Evolutionary conservation across 1,140 invertebrate species (phyloP), one percentile per base, ranked within the genome.

Genomic region (Drosophila setifemur): DNA sequence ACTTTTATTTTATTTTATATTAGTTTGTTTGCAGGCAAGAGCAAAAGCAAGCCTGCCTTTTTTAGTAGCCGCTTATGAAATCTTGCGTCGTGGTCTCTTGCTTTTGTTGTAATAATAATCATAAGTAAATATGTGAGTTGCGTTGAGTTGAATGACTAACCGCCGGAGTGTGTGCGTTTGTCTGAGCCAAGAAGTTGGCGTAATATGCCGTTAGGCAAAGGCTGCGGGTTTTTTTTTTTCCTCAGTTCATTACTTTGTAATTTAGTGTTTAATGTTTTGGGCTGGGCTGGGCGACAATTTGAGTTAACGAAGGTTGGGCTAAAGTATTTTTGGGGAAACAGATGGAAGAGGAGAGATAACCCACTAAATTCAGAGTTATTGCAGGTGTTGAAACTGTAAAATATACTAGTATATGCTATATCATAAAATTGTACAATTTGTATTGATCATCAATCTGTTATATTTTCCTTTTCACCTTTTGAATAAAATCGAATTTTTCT

Each of bases 171-270:
- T 12, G 39, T 44, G 23, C 35, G 35, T 55, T 8, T 23, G 35
- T 25, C 37, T 16, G 39, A 18, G 26, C 50, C 26, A 33, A 40
- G 48, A 47, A 53, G 44, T 48, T 70, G 64, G 14, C 44, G 52
- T 49, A 67, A 66, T 53, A 47, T 60, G 44, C 67, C 67, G 67
- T 70, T 70, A 70, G 66, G 23, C 43, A 58, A 57, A 49, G 33
- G 12, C 42, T 49, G 23, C 19, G 4, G 43, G 29, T 16, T 39
- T 33, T 39, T 26, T 66, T 55, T 49, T 39, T 55, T n/a, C n/a
- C 42, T 39, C 44, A 35, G 39, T 52, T 67, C 53, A 28, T 52
- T 53, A 18, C 28, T 53, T 28, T 18, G 28, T 66, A 42, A 43
- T 52, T 66, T 33, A 58, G 37, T 33, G 52, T 33, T 67, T 67